phyloP scores from a whole-genome alignment of 2,113 vertebrate species.

The Heteronetta atricapilla region DNA sequence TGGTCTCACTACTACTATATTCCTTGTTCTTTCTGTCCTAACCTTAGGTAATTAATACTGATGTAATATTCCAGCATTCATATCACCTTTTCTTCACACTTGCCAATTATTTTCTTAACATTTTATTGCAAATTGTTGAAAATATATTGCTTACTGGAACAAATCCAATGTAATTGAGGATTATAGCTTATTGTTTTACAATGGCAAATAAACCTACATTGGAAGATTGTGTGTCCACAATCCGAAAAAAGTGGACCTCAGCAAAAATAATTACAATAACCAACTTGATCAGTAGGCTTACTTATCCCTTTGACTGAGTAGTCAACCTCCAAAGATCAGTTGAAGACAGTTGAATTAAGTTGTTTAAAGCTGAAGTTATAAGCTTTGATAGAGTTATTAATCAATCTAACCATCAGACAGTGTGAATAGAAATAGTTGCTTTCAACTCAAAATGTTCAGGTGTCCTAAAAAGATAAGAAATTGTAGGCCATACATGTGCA shows the following conservation, averaged over 20 bases:
- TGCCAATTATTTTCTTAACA: not conserved
- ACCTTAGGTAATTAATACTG: not conserved
- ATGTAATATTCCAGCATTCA: not conserved
- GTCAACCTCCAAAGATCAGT: fast-evolving
- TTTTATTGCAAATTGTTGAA: not conserved
- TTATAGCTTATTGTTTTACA: not conserved
- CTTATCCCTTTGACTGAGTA: not conserved
- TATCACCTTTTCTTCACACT: not conserved
- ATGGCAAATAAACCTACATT: not conserved
- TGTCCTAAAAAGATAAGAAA: not conserved
- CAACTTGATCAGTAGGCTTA: not conserved
- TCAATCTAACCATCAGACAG: not conserved
- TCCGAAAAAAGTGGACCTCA: not conserved
- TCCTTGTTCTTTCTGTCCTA: not conserved
- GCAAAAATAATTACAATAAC: not conserved
- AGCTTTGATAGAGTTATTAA: not conserved
- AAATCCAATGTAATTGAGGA: not conserved
- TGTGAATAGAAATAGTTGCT: not conserved
- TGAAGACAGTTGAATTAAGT: not conserved
- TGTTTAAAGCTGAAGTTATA: not conserved
- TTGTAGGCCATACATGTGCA: not conserved
- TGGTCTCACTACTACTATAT: not conserved
- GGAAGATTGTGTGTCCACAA: fast-evolving
- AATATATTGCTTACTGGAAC: not conserved
- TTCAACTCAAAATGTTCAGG: not conserved